A percentile compares a stretch with the other conserved stretches of the same genome.
Evolutionary conservation across 1,140 invertebrate genomes (phyloP).

Genomic region (Scaptomyza pallida): DNA sequence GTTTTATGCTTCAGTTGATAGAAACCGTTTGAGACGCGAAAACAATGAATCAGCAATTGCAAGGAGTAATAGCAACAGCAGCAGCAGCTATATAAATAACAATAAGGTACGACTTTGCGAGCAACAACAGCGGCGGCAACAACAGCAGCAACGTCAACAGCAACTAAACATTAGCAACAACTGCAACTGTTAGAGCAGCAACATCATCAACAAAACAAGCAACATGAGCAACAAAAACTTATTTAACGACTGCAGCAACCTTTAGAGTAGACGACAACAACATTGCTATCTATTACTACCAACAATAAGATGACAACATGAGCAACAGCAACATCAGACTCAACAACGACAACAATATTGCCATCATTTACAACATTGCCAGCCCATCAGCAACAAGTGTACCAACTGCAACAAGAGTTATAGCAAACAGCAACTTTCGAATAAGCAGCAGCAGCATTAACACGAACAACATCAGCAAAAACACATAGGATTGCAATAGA

Average conservation of each 20-base stretch:
- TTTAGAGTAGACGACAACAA: no score
- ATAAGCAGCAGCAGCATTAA: background rate
- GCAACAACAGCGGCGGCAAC: background rate
- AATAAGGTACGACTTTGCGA: background rate
- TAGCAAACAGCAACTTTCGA: background rate
- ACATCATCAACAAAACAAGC: background rate
- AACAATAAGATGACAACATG: no score
- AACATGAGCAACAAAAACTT: background rate
- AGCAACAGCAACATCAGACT: background rate
- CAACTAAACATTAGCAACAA: background rate
- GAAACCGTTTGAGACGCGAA: background rate
- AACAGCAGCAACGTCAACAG: constrained; percentile 5
- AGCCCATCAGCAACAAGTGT: background rate
- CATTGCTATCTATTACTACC: background rate
- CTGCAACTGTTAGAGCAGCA: background rate
- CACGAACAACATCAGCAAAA: background rate
- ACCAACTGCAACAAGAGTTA: background rate
- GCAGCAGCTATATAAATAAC: constrained; percentile 6
- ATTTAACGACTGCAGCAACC: background rate
- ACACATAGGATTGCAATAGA: background rate
- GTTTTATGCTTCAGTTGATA: constrained; percentile 42
- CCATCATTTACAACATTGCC: background rate
- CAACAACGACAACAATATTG: background rate
- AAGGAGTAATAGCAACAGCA: background rate
- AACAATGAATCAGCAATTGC: constrained; percentile 3